Evolutionary conservation across 1,140 invertebrate species (phyloP).

Genomic region (Plectrocnemia conspersa): DNA sequence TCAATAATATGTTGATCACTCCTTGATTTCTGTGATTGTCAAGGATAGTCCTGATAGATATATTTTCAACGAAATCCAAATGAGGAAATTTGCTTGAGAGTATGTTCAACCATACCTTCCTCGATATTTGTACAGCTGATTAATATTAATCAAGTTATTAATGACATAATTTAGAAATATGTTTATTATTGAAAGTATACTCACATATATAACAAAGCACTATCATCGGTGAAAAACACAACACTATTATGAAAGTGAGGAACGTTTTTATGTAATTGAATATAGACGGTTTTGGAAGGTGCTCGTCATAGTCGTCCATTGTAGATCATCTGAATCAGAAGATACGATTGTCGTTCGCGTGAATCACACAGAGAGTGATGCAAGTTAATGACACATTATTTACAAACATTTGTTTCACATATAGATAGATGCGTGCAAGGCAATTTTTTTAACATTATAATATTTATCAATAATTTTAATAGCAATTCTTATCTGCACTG

Average conservation of each 20-base stretch:
- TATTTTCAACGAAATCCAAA: constrained; percentile 59
- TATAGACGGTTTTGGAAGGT: too few species aligned
- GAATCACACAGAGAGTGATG: too few species aligned
- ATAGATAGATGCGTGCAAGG: too few species aligned
- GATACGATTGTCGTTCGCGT: too few species aligned
- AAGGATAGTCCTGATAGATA: constrained; percentile 60
- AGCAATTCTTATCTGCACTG: too few species aligned
- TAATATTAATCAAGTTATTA: background rate
- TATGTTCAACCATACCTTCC: constrained; percentile 47
- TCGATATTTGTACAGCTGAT: constrained; percentile 44
- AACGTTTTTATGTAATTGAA: too few species aligned
- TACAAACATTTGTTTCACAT: too few species aligned
- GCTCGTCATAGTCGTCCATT: too few species aligned
- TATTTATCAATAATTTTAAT: too few species aligned
- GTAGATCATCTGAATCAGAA: too few species aligned
- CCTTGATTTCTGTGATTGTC: constrained; percentile 67
- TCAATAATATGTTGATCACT: constrained; percentile 61
- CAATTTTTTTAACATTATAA: too few species aligned
- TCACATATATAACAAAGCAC: constrained; percentile 9
- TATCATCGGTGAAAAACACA: background rate
- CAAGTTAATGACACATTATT: too few species aligned
- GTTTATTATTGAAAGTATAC: constrained; percentile 5
- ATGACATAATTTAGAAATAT: background rate
- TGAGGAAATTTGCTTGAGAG: constrained; percentile 54
- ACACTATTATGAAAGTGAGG: background rate